Percentiles rank a stretch among this genome's conserved stretches.
Conservation (phyloP, 2,888 invertebrate genomes). For the Coelopa pilipes region DNA sequence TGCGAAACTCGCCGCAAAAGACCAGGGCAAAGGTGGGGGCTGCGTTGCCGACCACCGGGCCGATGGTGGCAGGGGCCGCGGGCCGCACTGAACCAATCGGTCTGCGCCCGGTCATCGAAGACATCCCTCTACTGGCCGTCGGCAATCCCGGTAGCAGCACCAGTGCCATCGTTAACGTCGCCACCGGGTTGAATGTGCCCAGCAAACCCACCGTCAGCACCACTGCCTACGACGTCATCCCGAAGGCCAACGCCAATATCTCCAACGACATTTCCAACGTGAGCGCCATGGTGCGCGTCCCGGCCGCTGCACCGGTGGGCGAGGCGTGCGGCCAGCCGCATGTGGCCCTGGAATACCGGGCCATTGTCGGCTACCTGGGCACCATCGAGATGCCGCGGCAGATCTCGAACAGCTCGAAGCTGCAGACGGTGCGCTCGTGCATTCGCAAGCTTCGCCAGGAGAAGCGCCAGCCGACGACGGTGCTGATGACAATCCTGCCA, state of each 20-base stretch:
- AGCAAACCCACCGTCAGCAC: conserved; percentile 1
- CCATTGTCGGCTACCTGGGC: conserved; percentile 93
- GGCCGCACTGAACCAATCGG: conserved; percentile 43
- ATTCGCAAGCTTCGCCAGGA: conserved; percentile 90
- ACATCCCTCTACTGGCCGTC: conserved; percentile 51
- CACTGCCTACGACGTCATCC: conserved; percentile 48
- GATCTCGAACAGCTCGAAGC: conserved; percentile 77
- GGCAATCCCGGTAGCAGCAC: neutral
- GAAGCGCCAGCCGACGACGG: conserved; percentile 85
- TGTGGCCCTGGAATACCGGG: conserved; percentile 78
- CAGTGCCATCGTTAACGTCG: conserved; percentile 18
- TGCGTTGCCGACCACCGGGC: conserved; percentile 34
- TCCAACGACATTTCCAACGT: conserved; percentile 66
- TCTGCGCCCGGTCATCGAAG: conserved; percentile 60
- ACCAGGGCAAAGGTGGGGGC: conserved; percentile 39
- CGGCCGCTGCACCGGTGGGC: conserved; percentile 43
- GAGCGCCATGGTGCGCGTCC: conserved; percentile 65
- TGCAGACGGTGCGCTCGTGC: conserved; percentile 84
- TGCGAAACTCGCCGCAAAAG: conserved; percentile 73
- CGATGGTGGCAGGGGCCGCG: conserved; percentile 23
- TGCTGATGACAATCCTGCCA: conserved; percentile 85
- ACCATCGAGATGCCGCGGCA: conserved; percentile 96
- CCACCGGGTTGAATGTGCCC: neutral
- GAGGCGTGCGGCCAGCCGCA: conserved; percentile 28
- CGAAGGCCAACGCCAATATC: conserved; percentile 53